Conservation (phyloP, 2,113 vertebrate species). For the Brachyhypopomus occidentalis region DNA sequence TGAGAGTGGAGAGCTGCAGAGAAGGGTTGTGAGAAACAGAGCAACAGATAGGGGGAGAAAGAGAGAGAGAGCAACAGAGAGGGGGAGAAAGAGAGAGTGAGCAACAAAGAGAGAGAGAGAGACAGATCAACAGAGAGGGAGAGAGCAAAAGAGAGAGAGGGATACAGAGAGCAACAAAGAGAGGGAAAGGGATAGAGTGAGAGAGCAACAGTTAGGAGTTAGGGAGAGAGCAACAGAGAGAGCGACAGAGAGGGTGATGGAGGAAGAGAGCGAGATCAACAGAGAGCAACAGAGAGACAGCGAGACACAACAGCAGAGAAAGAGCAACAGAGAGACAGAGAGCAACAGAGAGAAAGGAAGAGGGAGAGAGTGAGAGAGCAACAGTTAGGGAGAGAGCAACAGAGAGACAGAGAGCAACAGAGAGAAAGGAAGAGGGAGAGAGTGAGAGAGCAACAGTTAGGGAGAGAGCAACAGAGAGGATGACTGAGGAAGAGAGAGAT, state of each 20-base stretch:
- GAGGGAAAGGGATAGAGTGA: neutral
- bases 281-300: neutral
- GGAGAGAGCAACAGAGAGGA: neutral
- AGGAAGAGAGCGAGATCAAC: neutral
- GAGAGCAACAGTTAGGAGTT: neutral
- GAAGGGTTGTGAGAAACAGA: too few relatives aligned
- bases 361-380: neutral
- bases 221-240: neutral
- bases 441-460: neutral
- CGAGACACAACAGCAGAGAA: neutral
- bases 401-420: neutral
- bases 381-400: too few relatives aligned
- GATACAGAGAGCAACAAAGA: too few relatives aligned
- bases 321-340: neutral
- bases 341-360: neutral
- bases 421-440: neutral
- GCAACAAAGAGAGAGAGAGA: too few relatives aligned
- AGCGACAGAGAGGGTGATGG: too few relatives aligned
- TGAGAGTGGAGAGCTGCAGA: too few relatives aligned
- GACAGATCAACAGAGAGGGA: too few relatives aligned
- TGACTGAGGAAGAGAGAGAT: too few relatives aligned
- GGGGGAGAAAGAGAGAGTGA: too few relatives aligned
- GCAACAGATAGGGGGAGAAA: too few relatives aligned
- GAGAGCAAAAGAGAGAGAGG: neutral
- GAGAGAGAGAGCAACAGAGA: too few relatives aligned